Conservation (phyloP, 2,797 vertebrate species). For the Pempheris klunzingeri region DNA sequence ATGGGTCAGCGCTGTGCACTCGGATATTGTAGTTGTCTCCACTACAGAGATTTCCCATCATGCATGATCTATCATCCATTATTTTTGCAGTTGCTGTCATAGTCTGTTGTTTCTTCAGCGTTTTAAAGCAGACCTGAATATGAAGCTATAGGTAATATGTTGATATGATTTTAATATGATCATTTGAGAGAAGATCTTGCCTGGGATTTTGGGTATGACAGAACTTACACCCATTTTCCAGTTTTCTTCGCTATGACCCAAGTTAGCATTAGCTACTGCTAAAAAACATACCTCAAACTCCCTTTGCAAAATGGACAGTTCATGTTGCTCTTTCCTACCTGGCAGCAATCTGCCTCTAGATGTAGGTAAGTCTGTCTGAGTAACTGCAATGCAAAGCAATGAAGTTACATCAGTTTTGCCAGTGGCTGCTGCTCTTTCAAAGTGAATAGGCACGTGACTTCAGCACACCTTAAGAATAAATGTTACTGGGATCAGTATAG, state of each 20-base stretch:
- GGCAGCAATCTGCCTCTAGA: no score
- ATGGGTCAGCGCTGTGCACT: slow-evolving; percentile 48
- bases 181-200: not conserved
- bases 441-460: no score
- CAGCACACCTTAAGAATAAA: no score
- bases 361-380: no score
- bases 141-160: not conserved
- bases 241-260: no score
- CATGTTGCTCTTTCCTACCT: not conserved
- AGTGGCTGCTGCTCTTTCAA: no score
- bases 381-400: no score
- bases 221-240: not conserved
- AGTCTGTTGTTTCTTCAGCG: slow-evolving; percentile 23
- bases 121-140: not conserved
- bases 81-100: slow-evolving; percentile 23
- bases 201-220: not conserved
- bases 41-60: slow-evolving; percentile 32
- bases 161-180: not conserved
- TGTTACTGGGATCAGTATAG: no score
- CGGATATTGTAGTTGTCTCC: slow-evolving; percentile 35
- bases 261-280: not conserved
- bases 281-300: not conserved
- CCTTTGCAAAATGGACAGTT: not conserved
- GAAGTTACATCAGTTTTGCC: no score
- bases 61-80: slow-evolving; percentile 41